These are phyloP conservation scores for Ornithorhynchus anatinus DNA, from an alignment of 2,113 vertebrate species.

Conservation along the genomic window DNA sequence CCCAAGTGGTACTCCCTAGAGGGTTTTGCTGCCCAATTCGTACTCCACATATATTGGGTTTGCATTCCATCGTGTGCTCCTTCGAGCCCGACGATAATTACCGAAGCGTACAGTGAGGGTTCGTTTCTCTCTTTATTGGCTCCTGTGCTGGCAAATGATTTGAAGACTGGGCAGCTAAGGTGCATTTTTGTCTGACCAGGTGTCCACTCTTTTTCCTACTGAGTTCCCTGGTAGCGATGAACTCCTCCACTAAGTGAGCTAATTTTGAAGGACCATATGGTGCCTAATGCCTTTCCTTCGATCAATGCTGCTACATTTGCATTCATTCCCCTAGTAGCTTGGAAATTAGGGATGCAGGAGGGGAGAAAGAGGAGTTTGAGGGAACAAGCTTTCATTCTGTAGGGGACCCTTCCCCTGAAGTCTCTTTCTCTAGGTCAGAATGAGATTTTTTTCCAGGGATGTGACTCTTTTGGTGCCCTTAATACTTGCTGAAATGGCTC, in stretches of 20 bases:
- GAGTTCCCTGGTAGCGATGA: conserved; percentile 45
- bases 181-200: conserved; percentile 71
- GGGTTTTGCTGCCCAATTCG: no score
- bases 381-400: neutral
- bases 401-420: neutral
- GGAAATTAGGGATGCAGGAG: no score
- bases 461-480: neutral
- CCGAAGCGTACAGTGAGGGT: conserved; percentile 52
- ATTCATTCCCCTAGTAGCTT: conserved; percentile 17
- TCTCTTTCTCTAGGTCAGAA: neutral
- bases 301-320: neutral
- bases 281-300: conserved; percentile 10
- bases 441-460: neutral
- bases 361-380: neutral
- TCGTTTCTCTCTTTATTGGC: conserved; percentile 66
- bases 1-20: no score
- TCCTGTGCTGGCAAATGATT: conserved; percentile 48
- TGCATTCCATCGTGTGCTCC: neutral
- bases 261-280: conserved; percentile 25
- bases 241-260: conserved; percentile 10
- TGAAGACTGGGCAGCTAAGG: conserved; percentile 46
- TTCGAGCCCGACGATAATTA: conserved; percentile 41
- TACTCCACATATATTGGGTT: no score
- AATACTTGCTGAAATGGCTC: no score
- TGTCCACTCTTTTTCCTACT: conserved; percentile 55